A percentile compares a stretch with the other conserved stretches of the same genome.
Evolutionary conservation across 2,888 invertebrate species (phyloP).

Genomic region (Netelia inedita): DNA sequence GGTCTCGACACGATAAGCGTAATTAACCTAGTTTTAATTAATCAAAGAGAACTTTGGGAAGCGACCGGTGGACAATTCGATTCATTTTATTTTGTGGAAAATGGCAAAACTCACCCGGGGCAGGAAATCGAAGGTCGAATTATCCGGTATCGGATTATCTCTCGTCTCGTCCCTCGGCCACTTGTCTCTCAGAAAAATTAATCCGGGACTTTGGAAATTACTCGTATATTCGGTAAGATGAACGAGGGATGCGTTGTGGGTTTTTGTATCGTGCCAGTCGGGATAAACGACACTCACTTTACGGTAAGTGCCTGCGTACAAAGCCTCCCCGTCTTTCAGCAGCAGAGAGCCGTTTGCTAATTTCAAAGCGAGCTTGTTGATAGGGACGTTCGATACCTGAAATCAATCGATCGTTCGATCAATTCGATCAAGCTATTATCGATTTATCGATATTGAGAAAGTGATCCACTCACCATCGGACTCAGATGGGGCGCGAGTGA

Average conservation of each 20-base stretch:
- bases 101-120: conserved; percentile 69
- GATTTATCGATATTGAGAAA: not conserved
- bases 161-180: conserved; percentile 73
- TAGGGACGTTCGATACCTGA: conserved; percentile 28
- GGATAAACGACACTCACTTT: conserved; percentile 71
- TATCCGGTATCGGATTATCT: conserved; percentile 8
- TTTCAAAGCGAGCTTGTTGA: conserved; percentile 22
- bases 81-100: too few species aligned
- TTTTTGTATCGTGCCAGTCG: conserved; percentile 69
- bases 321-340: conserved; percentile 32
- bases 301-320: conserved; percentile 67
- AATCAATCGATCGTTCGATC: conserved; percentile 19
- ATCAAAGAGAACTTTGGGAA: too few species aligned
- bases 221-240: conserved; percentile 66
- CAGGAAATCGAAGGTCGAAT: conserved; percentile 71
- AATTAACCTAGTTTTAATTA: too few species aligned
- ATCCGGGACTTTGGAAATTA: conserved; percentile 45
- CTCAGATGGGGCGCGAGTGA: conserved; percentile 72
- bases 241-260: conserved; percentile 28
- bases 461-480: conserved; percentile 72
- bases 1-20: too few species aligned
- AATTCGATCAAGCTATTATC: not conserved
- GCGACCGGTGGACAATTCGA: too few species aligned
- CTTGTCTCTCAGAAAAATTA: conserved; percentile 70
- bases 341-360: conserved; percentile 51